Percentiles rank a stretch among this genome's conserved stretches.
Conservation (phyloP, 2,797 vertebrate species). For the Hirundo rustica region DNA sequence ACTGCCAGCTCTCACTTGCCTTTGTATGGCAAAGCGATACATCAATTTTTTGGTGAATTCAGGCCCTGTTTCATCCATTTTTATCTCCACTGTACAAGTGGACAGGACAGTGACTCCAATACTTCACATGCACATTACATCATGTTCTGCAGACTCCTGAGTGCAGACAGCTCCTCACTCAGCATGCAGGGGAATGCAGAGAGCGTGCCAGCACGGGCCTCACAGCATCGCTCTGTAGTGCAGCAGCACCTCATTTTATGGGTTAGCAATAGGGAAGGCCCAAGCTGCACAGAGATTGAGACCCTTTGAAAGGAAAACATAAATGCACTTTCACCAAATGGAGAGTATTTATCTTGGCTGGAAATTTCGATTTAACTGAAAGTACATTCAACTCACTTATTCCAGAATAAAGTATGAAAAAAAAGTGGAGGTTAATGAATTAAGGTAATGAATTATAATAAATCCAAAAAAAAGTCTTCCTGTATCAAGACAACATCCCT, state of each 20-base stretch:
- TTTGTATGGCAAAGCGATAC: not conserved
- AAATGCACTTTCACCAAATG: not conserved
- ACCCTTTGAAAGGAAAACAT: not conserved
- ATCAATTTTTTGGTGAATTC: not conserved
- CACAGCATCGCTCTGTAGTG: not conserved
- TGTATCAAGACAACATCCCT: not conserved
- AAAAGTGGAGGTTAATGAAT: not conserved
- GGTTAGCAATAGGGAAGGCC: not conserved
- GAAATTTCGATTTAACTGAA: slow-evolving; percentile 2
- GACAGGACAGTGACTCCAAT: not conserved
- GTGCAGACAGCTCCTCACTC: not conserved
- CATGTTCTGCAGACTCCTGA: not conserved
- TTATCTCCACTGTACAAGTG: not conserved
- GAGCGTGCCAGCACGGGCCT: not conserved
- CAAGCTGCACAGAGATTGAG: not conserved
- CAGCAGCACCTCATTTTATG: not conserved
- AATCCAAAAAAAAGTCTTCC: not conserved
- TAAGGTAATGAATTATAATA: slow-evolving; percentile 11
- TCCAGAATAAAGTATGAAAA: not conserved
- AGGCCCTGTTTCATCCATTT: accelerated
- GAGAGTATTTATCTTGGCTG: not conserved
- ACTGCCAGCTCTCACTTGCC: not conserved
- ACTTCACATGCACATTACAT: not conserved
- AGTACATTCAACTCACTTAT: not conserved
- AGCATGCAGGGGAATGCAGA: not conserved